These are phyloP conservation scores for Steatocranus sp. DNA, from an alignment of 2,797 vertebrate species.

Conservation along the genomic window DNA sequence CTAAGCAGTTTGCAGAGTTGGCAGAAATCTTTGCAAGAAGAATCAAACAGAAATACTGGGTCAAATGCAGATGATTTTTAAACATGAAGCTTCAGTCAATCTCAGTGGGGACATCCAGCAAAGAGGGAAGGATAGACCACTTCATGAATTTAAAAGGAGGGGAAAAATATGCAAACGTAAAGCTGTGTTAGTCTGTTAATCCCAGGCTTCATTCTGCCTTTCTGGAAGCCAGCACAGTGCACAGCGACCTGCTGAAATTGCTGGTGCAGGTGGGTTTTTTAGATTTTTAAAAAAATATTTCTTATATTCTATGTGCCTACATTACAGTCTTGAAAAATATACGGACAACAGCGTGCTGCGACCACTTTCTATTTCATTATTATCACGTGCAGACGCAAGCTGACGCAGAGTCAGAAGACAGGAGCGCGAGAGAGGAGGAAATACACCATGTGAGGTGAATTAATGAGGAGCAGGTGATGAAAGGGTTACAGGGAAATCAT, in stretches of 20 bases:
- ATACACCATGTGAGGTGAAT: conserved; percentile 20
- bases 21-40: neutral
- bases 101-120: neutral
- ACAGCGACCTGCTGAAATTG: neutral
- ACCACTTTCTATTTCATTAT: conserved; percentile 13
- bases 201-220: neutral
- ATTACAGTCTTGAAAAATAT: neutral
- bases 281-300: neutral
- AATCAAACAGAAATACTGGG: neutral
- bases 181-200: neutral
- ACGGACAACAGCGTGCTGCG: neutral
- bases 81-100: neutral
- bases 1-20: neutral
- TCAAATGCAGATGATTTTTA: neutral
- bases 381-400: neutral
- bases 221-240: neutral
- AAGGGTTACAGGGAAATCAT: conserved; percentile 30
- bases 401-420: neutral
- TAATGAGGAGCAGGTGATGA: conserved; percentile 53
- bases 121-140: neutral
- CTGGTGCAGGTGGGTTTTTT: neutral
- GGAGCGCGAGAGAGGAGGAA: neutral
- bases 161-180: neutral
- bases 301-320: neutral
- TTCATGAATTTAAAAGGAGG: conserved; percentile 25